phyloP scores from a whole-genome alignment of 2,888 invertebrate genomes.

The Thelaira solivaga region DNA sequence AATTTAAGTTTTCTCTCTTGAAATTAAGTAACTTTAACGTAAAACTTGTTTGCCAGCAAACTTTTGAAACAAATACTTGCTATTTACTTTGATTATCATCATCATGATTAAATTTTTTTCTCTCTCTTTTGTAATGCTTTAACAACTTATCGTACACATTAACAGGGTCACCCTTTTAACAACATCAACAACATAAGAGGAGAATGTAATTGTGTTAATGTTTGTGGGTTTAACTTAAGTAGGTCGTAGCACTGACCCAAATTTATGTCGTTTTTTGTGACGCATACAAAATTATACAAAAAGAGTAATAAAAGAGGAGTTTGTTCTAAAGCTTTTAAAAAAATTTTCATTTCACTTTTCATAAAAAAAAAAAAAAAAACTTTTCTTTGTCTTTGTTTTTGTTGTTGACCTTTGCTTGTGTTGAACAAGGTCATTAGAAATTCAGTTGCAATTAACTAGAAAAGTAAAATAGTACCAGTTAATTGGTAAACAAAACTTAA shows the following conservation, averaged over 20 bases:
- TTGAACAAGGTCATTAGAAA: slow-evolving; percentile 35
- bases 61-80: too few species aligned
- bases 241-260: slow-evolving; percentile 56
- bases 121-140: not conserved
- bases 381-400: not conserved
- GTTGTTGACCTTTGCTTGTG: slow-evolving; percentile 31
- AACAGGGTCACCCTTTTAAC: slow-evolving; percentile 13
- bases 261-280: slow-evolving; percentile 38
- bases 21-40: too few species aligned
- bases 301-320: not conserved
- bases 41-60: too few species aligned
- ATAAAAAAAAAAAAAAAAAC: not conserved
- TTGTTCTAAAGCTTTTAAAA: slow-evolving; percentile 24
- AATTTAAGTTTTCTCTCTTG: too few species aligned
- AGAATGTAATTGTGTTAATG: not conserved
- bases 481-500: too few species aligned
- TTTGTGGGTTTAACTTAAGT: slow-evolving; percentile 31
- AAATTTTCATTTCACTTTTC: slow-evolving; percentile 5
- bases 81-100: too few species aligned
- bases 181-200: not conserved
- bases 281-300: slow-evolving; percentile 32
- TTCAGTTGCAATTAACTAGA: too few species aligned
- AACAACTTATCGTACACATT: not conserved
- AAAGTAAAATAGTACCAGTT: too few species aligned
- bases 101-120: too few species aligned